A percentile compares a stretch with the other conserved stretches of the same genome.
These are phyloP conservation scores for Parotocinclus haroldoi DNA, from an alignment of 2,797 vertebrate genomes.

Conservation along the genomic window DNA sequence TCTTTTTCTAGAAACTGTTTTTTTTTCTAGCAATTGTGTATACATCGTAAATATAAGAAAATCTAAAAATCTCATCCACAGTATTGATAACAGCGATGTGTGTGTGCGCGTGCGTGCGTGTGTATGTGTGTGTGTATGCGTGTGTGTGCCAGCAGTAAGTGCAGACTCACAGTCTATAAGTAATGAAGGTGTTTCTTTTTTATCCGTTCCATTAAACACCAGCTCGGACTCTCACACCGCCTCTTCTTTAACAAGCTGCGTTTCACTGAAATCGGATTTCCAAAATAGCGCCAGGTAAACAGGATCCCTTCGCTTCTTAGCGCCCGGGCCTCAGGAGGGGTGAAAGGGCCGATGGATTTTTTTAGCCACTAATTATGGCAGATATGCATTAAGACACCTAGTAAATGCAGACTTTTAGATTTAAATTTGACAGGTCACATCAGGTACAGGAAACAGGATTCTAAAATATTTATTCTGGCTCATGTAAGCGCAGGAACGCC, in stretches of 20 bases:
- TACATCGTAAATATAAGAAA: too few species aligned
- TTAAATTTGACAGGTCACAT: conserved; percentile 13
- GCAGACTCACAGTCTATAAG: conserved; percentile 3
- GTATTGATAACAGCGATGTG: too few species aligned
- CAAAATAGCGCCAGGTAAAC: conserved; percentile 48
- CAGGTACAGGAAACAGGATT: conserved; percentile 4
- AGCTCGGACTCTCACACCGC: conserved; percentile 22
- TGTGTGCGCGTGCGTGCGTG: background rate
- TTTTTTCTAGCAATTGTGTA: too few species aligned
- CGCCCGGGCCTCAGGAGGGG: conserved; percentile 15
- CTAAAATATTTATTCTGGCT: conserved; percentile 33
- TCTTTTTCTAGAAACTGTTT: too few species aligned
- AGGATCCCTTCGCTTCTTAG: conserved; percentile 36
- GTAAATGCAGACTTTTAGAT: conserved; percentile 14
- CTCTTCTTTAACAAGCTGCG: conserved; percentile 39
- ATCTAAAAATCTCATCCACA: too few species aligned
- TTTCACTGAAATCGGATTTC: conserved; percentile 47
- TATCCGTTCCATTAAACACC: conserved; percentile 26
- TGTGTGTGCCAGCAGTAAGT: conserved; percentile 1
- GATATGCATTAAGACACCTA: conserved; percentile 20
- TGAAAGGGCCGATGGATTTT: conserved; percentile 36
- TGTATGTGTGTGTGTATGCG: background rate
- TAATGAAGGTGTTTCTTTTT: conserved; percentile 1
- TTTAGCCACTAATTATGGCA: conserved; percentile 39
- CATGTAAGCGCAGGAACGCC: background rate